Base-by-base conservation (phyloP, 2,797 vertebrate species). In the Pempheris klunzingeri region DNA sequence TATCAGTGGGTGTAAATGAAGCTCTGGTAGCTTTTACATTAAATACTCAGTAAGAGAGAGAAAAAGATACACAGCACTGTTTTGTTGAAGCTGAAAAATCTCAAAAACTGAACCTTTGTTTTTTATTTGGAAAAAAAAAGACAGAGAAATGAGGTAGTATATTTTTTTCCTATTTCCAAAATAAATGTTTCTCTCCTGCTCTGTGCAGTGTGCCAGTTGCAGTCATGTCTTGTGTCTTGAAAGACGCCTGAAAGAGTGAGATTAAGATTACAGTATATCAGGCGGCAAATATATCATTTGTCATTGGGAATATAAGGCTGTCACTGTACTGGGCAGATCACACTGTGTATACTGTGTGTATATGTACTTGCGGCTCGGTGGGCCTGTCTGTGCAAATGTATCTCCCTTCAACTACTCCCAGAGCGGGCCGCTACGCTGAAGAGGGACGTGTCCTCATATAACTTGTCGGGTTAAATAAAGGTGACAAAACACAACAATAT, bases 251-350 rank as follows among this genome's bases (percentile, higher is more conserved):
- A 78, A 75, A 71, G 36, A 54, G 47, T 3, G 20, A 83, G 70
- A 87, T 87, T 73, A 79, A 75, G 58, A 81, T 90, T 84, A 85
- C n/a, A 71, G 49, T 34, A 36, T 53, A 65, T 83, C 71, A 62
- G n/a, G 36, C 49, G 44, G 75, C 59, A 47, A 82, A 84, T 74
- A 68, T 57, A 82, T 90, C 65, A 78, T 87, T 84, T 84, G 62
- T 80, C 81, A 86, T 13, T 30, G 12, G 34, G 28, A 75, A 77
- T 61, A 83, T 39, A 59, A 64, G 32, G 59, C 39, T 85, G 68
- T 80, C 84, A 79, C 28, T 62, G 76, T 18, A 47, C 34, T 32
- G 71, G n/a, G 26, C 22, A 10, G 34, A 84, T 74, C 41, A 36
- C 41, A 59, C 59, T 64, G 28, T 64, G 17, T 65, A 6, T 50